These are phyloP conservation scores for Palaemon carinicauda DNA, from an alignment of 1,140 invertebrate genomes.

Conservation along the genomic window DNA sequence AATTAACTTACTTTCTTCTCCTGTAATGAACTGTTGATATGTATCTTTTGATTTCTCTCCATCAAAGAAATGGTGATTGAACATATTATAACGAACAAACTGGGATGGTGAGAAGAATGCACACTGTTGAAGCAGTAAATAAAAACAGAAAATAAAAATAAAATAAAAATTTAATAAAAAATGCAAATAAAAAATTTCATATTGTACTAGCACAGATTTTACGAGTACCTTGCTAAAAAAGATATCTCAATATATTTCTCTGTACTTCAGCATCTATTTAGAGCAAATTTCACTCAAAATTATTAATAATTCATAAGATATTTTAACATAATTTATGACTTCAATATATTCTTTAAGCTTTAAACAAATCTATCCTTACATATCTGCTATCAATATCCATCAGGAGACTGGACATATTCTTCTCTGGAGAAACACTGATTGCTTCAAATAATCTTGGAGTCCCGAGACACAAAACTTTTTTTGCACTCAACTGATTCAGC, in stretches of 20 bases:
- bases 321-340: neutral
- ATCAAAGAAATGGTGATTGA: constrained; percentile 87
- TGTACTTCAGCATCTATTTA: too few relatives aligned
- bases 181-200: neutral
- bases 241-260: neutral
- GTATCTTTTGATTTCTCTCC: constrained; percentile 67
- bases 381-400: constrained; percentile 42
- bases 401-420: neutral
- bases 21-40: constrained; percentile 72
- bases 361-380: constrained; percentile 11
- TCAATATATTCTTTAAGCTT: neutral
- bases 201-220: neutral
- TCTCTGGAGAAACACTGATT: neutral
- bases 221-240: neutral
- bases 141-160: neutral
- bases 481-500: neutral
- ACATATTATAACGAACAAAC: constrained; percentile 86
- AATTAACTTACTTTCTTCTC: constrained; percentile 66
- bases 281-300: neutral
- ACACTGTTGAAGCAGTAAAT: constrained; percentile 66
- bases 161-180: neutral
- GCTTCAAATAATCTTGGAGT: constrained; percentile 26
- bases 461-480: constrained; percentile 23
- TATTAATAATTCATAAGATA: neutral
- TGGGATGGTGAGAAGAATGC: constrained; percentile 75